phyloP scores from a whole-genome alignment of 2,888 invertebrate species.

The Thyatira batis region DNA sequence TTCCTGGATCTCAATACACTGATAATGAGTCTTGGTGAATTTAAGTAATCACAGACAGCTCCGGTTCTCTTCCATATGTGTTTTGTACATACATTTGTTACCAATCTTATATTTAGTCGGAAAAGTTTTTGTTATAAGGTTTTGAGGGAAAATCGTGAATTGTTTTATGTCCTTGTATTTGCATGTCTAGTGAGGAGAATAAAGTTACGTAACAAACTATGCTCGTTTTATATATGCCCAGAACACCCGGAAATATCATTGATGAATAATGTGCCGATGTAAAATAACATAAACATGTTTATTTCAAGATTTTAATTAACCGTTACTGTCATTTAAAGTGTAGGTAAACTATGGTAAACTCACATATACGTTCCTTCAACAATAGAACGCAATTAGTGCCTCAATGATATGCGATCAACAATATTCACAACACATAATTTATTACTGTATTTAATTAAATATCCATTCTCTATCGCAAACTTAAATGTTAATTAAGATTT shows the following conservation, averaged over 20 bases:
- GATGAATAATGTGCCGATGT: conserved; percentile 23
- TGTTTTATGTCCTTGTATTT: conserved; percentile 72
- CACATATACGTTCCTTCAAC: conserved; percentile 32
- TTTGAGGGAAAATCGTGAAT: conserved; percentile 53
- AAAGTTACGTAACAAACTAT: conserved; percentile 67
- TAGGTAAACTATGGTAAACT: conserved; percentile 30
- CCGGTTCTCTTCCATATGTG: not conserved
- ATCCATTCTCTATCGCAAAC: conserved; percentile 44
- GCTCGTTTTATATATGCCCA: conserved; percentile 28
- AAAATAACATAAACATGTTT: conserved; percentile 41
- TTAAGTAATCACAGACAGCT: conserved; percentile 2
- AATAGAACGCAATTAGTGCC: conserved; percentile 35
- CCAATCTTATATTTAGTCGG: conserved; percentile 57
- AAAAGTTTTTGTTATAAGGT: conserved; percentile 53
- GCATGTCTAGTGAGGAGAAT: conserved; percentile 78
- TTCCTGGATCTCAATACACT: conserved; percentile 46
- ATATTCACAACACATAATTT: conserved; percentile 44
- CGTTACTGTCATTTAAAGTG: conserved; percentile 45
- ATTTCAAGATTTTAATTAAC: conserved; percentile 49
- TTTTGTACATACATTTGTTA: conserved; percentile 64
- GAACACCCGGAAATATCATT: conserved; percentile 4
- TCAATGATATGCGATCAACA: conserved; percentile 15
- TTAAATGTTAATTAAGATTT: conserved; percentile 47
- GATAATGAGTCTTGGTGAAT: not conserved
- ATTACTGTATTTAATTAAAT: conserved; percentile 28